Evolutionary conservation across 2,888 invertebrate genomes (phyloP).

Genomic region (Eupelmus urozonus): DNA sequence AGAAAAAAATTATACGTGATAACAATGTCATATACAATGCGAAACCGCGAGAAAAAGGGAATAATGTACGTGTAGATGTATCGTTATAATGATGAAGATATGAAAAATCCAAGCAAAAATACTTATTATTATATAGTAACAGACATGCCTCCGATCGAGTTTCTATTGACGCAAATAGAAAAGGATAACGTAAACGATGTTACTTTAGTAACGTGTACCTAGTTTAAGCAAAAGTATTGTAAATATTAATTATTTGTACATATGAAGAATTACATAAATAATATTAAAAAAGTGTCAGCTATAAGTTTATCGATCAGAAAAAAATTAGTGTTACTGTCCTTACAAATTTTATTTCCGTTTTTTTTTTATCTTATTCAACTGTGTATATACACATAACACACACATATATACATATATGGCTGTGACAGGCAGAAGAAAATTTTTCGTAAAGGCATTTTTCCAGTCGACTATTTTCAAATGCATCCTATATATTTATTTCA

Average conservation of each 20-base stretch:
- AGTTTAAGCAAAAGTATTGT: constrained; percentile 61
- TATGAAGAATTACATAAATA: constrained; percentile 61
- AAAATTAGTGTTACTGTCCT: constrained; percentile 57
- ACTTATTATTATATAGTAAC: constrained; percentile 51
- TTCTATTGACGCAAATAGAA: constrained; percentile 59
- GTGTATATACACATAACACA: constrained; percentile 20
- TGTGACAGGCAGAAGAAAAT: constrained; percentile 45
- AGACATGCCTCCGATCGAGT: constrained; percentile 59
- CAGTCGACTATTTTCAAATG: constrained; percentile 25
- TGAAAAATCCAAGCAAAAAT: constrained; percentile 56
- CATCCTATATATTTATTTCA: constrained; percentile 41
- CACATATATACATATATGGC: constrained; percentile 37
- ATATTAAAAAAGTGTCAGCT: constrained; percentile 61
- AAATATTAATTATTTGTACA: constrained; percentile 62
- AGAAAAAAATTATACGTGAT: constrained; percentile 58
- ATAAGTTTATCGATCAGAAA: constrained; percentile 58
- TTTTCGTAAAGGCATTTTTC: constrained; percentile 26
- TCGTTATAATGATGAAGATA: constrained; percentile 54
- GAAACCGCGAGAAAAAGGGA: constrained; percentile 41
- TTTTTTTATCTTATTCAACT: constrained; percentile 45
- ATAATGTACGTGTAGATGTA: constrained; percentile 59
- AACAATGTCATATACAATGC: constrained; percentile 57
- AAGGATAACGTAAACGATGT: constrained; percentile 57
- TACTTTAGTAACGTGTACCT: constrained; percentile 61
- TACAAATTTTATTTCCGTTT: constrained; percentile 59